Percentiles rank a stretch among this genome's conserved stretches.
phyloP scores from a whole-genome alignment of 2,113 vertebrate species.

The Theristicus caerulescens region DNA sequence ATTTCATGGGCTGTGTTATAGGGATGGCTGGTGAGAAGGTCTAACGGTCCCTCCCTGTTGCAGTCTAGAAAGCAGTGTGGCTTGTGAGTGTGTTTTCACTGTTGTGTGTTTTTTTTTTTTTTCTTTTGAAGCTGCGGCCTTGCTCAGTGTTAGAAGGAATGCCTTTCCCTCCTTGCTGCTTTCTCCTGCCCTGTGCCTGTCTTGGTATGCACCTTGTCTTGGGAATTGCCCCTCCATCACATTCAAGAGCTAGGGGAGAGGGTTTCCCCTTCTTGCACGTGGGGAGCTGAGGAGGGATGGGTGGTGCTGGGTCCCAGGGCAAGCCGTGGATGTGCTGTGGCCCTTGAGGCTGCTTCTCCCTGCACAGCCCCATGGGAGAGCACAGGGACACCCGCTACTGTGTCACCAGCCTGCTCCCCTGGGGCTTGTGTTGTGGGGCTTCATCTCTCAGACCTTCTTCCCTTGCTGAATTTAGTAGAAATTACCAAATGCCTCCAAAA shows the following conservation, averaged over 20 bases:
- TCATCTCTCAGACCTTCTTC: background rate
- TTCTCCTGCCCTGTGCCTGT: background rate
- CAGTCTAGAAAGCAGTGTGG: background rate
- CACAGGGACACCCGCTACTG: rapidly evolving
- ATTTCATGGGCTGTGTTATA: background rate
- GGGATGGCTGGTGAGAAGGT: background rate
- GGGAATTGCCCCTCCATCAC: background rate
- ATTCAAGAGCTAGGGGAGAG: background rate
- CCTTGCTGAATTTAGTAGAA: background rate
- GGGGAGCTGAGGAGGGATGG: background rate
- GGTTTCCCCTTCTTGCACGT: background rate
- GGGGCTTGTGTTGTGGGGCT: background rate
- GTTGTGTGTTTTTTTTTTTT: background rate
- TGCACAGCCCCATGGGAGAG: background rate
- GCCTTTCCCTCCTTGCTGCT: background rate
- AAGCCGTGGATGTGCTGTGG: background rate
- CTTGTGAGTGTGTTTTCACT: background rate
- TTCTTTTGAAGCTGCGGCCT: background rate
- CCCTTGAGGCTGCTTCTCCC: no score
- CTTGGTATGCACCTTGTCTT: background rate
- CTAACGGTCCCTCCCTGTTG: background rate
- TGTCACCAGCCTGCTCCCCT: background rate
- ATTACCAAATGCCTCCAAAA: background rate
- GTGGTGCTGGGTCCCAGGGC: background rate
- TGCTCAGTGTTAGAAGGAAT: background rate